Evolutionary conservation across 2,797 vertebrate species (phyloP).

Genomic region (Megaceryle alcyon): DNA sequence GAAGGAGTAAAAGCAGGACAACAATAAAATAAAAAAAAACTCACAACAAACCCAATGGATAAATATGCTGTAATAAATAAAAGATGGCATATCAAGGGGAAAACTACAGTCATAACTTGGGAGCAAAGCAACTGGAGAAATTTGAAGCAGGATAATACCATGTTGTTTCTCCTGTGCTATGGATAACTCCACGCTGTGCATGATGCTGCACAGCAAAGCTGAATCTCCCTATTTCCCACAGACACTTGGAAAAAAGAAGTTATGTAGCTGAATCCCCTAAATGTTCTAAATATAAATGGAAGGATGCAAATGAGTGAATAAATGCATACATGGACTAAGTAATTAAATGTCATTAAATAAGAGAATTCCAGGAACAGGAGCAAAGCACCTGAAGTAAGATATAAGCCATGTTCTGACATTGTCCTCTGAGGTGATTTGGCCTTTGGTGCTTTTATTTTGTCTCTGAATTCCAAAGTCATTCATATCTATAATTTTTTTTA

Average conservation of each 20-base stretch:
- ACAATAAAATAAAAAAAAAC: constrained; percentile 72
- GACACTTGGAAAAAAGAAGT: not conserved
- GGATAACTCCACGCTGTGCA: not conserved
- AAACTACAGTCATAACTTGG: constrained; percentile 68
- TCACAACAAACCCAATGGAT: not conserved
- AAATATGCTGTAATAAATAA: constrained; percentile 81
- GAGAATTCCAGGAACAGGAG: constrained; percentile 21
- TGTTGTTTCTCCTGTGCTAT: not conserved
- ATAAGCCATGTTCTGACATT: constrained; percentile 24
- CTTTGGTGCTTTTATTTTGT: constrained; percentile 1
- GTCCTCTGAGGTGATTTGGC: constrained; percentile 27
- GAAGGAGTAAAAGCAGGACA: constrained; percentile 80
- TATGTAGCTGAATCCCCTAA: not conserved
- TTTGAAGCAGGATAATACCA: not conserved
- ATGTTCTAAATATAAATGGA: constrained; percentile 7
- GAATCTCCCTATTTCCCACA: not conserved
- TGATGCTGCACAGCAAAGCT: not conserved
- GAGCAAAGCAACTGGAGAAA: constrained; percentile 38
- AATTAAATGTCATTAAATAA: constrained; percentile 59
- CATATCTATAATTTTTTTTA: not conserved
- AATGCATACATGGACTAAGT: constrained; percentile 40
- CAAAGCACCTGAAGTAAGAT: constrained; percentile 56
- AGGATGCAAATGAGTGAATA: constrained; percentile 53
- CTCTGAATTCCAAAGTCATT: constrained; percentile 45
- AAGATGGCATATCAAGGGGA: constrained; percentile 66